These are phyloP conservation scores for Bedellia somnulentella DNA, from an alignment of 2,888 invertebrate species.

Conservation along the genomic window DNA sequence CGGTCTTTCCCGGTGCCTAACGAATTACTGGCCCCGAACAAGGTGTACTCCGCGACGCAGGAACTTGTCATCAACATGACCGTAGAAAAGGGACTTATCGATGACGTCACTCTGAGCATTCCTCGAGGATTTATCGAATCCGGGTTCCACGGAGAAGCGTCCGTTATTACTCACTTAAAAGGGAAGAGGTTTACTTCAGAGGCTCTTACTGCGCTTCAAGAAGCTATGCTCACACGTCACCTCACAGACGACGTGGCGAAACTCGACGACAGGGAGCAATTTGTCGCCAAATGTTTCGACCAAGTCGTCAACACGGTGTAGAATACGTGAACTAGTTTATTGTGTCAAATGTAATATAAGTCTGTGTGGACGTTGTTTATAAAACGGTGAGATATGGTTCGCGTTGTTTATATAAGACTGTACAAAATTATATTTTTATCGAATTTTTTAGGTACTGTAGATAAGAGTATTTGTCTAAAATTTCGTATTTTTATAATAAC, in stretches of 20 bases:
- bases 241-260: constrained; percentile 25
- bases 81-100: constrained; percentile 66
- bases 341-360: background rate
- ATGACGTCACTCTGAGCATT: constrained; percentile 66
- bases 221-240: constrained; percentile 47
- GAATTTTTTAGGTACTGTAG: too few species aligned
- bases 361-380: background rate
- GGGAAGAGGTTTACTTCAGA: constrained; percentile 68
- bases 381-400: constrained; percentile 1
- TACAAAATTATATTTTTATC: too few species aligned
- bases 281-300: constrained; percentile 64
- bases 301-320: constrained; percentile 63
- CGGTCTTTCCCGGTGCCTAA: constrained; percentile 64
- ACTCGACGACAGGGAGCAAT: constrained; percentile 60
- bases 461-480: too few species aligned
- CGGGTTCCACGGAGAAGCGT: constrained; percentile 65
- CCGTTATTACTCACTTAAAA: constrained; percentile 65
- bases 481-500: too few species aligned
- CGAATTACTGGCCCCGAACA: constrained; percentile 43
- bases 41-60: constrained; percentile 34
- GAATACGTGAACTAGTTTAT: constrained; percentile 7
- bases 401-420: constrained; percentile 1
- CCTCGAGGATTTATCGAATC: constrained; percentile 63
- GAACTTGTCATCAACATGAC: constrained; percentile 65
- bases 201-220: constrained; percentile 62